Evolutionary conservation across 2,113 vertebrate genomes (phyloP).

Genomic region (Nicator chloris): DNA sequence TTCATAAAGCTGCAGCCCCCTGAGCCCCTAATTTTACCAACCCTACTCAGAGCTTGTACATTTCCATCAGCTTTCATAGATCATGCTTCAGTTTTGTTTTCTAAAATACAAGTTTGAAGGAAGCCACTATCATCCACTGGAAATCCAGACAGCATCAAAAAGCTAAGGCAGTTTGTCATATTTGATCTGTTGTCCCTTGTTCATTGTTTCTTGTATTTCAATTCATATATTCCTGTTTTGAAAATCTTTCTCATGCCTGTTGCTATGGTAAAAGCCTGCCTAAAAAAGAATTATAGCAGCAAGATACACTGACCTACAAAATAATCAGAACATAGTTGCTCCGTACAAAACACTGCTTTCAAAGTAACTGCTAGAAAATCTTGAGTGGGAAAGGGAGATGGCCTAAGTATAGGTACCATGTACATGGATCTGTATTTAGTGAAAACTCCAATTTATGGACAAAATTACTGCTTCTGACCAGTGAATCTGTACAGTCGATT

Average conservation of each 20-base stretch:
- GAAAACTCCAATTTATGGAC: not conserved
- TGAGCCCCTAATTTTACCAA: not conserved
- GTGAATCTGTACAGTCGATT: not conserved
- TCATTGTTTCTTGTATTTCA: conserved; percentile 1
- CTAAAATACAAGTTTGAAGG: not conserved
- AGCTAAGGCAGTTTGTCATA: not conserved
- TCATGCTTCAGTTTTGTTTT: not conserved
- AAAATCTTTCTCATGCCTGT: conserved; percentile 28
- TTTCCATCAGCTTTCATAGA: not conserved
- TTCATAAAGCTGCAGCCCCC: not conserved
- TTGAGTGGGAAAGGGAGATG: not conserved
- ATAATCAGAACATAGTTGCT: not conserved
- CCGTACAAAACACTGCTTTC: not conserved
- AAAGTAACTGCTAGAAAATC: not conserved
- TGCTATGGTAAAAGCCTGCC: conserved; percentile 50
- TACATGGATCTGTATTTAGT: not conserved
- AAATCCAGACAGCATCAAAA: not conserved
- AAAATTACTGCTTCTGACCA: not conserved
- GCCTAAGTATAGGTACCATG: not conserved
- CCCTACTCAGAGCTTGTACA: not conserved
- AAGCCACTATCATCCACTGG: not conserved
- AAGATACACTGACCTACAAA: conserved; percentile 41
- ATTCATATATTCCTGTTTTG: not conserved
- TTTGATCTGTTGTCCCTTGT: not conserved
- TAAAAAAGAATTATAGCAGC: conserved; percentile 10